A percentile compares a stretch with the other conserved stretches of the same genome.
These are phyloP conservation scores for Triplophysa siluroides DNA, from an alignment of 2,113 vertebrate genomes.

Conservation along the genomic window DNA sequence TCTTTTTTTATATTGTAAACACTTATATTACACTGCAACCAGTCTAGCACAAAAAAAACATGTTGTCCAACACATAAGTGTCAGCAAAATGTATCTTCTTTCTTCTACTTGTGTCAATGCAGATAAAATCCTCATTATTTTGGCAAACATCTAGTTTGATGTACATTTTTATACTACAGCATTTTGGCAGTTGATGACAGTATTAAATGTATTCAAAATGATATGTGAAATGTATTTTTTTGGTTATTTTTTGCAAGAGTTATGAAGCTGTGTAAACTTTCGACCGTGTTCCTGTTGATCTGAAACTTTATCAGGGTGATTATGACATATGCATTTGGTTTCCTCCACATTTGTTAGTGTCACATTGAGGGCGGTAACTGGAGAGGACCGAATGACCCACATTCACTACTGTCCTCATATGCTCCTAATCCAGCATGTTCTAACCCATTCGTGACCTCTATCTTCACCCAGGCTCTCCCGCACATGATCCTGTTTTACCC, in stretches of 20 bases:
- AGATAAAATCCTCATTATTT: not conserved
- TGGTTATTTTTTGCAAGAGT: not conserved
- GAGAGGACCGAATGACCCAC: constrained; percentile 54
- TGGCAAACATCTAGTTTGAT: not conserved
- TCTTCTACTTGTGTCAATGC: not conserved
- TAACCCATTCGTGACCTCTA: constrained; percentile 38
- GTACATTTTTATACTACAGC: not conserved
- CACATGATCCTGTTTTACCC: constrained; percentile 3
- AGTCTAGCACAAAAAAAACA: not conserved
- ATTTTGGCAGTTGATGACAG: not conserved
- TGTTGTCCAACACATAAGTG: not conserved
- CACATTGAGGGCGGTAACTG: constrained; percentile 61
- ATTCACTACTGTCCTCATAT: constrained; percentile 24
- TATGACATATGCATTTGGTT: constrained; percentile 16
- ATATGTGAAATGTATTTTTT: not conserved
- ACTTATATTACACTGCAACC: not conserved
- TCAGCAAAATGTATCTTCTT: not conserved
- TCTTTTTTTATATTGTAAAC: not conserved
- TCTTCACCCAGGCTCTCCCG: constrained; percentile 39
- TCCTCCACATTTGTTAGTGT: constrained; percentile 58
- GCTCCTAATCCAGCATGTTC: constrained; percentile 17
- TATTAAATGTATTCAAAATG: constrained; percentile 1
- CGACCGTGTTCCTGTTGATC: constrained; percentile 7
- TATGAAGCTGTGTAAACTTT: constrained; percentile 7
- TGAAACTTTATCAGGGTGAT: constrained; percentile 5